Evolutionary conservation across 2,888 invertebrate genomes (phyloP).

Genomic region (Eristalis pertinax): DNA sequence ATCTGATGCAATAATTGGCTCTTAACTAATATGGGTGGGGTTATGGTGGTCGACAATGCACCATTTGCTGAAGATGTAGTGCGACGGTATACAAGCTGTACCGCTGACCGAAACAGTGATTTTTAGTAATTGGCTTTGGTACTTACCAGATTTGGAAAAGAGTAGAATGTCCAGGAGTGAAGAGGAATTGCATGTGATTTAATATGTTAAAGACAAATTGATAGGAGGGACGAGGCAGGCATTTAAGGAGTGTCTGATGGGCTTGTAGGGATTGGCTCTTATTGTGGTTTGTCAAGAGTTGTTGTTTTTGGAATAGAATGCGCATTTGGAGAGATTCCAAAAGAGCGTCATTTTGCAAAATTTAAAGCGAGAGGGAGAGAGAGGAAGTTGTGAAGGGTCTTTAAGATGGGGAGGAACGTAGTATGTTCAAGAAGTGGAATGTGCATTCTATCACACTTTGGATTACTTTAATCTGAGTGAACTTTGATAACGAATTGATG

Average conservation of each 20-base stretch:
- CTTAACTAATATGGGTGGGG: not conserved
- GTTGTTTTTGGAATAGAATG: too few species aligned
- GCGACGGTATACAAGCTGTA: not conserved
- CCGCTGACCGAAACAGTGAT: not conserved
- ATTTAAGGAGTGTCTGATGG: not conserved
- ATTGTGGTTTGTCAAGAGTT: too few species aligned
- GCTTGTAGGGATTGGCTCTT: too few species aligned
- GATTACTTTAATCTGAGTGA: too few species aligned
- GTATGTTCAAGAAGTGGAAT: too few species aligned
- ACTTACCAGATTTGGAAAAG: slow-evolving; percentile 23
- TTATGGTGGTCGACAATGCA: not conserved
- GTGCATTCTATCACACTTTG: too few species aligned
- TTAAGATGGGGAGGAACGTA: too few species aligned
- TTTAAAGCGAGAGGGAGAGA: too few species aligned
- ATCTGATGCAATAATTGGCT: slow-evolving; percentile 32
- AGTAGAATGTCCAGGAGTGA: slow-evolving; percentile 3
- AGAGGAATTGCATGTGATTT: not conserved
- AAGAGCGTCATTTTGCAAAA: too few species aligned
- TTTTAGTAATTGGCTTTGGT: slow-evolving; percentile 5
- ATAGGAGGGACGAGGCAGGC: not conserved
- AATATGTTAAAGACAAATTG: not conserved
- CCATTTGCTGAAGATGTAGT: not conserved
- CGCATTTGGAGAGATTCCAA: too few species aligned
- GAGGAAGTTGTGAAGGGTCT: too few species aligned
- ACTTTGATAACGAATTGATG: too few species aligned